Base-by-base conservation (phyloP, 2,888 invertebrate genomes). In the Cryptocephalus primarius region DNA sequence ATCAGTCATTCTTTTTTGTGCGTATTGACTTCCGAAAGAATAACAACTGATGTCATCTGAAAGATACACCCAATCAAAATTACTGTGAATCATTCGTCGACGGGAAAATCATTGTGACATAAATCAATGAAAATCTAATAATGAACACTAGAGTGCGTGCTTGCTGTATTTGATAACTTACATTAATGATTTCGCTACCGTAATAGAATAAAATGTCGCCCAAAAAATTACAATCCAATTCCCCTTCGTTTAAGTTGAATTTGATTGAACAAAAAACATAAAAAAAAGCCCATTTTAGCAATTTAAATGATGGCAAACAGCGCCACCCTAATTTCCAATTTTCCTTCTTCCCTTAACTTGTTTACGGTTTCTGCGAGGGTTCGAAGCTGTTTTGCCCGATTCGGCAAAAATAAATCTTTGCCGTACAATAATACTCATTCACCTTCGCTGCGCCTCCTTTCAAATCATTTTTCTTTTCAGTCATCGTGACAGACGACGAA, bases 221-320 rank as follows among this genome's bases (percentile, higher is more conserved):
- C 60, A 63, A 56, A 59, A 60, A 61, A 56, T 61, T 59, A 53
- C 61, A 64, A 64, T 64, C 60, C 60, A 60, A 63, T 63, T 61
- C 49, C 57, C 57, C 55, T 57, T 57, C 58, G 60, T 60, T 61
- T 59, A 22, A 60, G 59, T 58, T 57, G 56, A 60, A 60, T 63
- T 62, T 65, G 65, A 68, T 68, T 65, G 63, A 62, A 67, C 66
- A 66, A 66, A 56, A 67, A 68, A 65, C 63, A 66, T 66, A 68
- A 68, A 68, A 66, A n/a, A 22, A 66, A 66, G 11, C 66, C 67
- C 65, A 66, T 67, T 68, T 68, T 67, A 67, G 69, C 66, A 68
- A 69, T 69, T 68, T 68, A 67, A 68, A 68, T 68, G 66, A 69
- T 65, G 62, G 59, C 59, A 61, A 65, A 63, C 60, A 58, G 60